Conservation (phyloP, 2,113 vertebrate species). For the Larimichthys crocea region DNA sequence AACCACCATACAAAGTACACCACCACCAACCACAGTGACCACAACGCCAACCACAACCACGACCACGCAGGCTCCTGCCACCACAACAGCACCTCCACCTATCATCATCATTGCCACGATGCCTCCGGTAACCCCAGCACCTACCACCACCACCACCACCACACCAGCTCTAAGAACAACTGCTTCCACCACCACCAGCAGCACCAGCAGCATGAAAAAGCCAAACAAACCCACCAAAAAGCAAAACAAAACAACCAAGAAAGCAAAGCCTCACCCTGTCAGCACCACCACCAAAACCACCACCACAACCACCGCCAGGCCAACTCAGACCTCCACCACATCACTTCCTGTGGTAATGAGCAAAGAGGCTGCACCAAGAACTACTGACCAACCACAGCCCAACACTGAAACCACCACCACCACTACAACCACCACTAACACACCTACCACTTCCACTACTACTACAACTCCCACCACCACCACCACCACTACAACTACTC, state of each 20-base stretch:
- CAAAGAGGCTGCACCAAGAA: constrained; percentile 26
- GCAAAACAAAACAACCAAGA: constrained; percentile 68
- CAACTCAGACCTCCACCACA: constrained; percentile 4
- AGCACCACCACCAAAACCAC: constrained; percentile 3
- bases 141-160: constrained; percentile 14
- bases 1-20: constrained; percentile 10
- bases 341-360: constrained; percentile 30
- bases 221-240: constrained; percentile 68
- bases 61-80: not conserved
- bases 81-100: constrained; percentile 44
- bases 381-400: constrained; percentile 17
- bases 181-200: not conserved
- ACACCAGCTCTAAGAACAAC: constrained; percentile 10
- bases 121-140: constrained; percentile 20
- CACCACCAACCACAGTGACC: not conserved
- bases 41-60: constrained; percentile 3
- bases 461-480: not conserved
- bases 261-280: constrained; percentile 59
- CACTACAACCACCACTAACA: not conserved
- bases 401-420: constrained; percentile 4
- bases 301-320: not conserved
- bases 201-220: constrained; percentile 12
- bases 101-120: constrained; percentile 56
- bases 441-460: not conserved
- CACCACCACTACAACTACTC: not conserved